These are phyloP conservation scores for Rambutsinella grinnellia DNA, from an alignment of 2,888 invertebrate species.

Conservation along the genomic window DNA sequence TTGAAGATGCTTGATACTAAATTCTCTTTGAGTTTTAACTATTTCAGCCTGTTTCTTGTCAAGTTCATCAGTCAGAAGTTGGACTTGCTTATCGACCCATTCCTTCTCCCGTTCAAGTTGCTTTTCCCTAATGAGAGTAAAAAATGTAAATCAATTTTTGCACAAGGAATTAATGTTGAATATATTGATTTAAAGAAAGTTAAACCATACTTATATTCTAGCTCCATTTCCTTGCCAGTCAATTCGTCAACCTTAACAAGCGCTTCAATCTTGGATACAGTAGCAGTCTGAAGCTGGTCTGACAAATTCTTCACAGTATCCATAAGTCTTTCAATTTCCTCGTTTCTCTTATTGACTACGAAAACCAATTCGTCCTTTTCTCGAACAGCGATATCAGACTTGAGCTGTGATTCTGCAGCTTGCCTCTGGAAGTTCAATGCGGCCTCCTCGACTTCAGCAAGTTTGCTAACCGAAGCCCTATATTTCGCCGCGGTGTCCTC, in stretches of 20 bases:
- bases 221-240: conserved; percentile 81
- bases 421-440: conserved; percentile 22
- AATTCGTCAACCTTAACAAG: conserved; percentile 84
- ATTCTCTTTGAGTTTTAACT: conserved; percentile 81
- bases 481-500: conserved; percentile 33
- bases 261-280: conserved; percentile 87
- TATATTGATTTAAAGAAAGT: background rate
- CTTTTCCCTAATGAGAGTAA: conserved; percentile 82
- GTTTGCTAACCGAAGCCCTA: conserved; percentile 16
- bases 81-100: conserved; percentile 83
- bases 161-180: background rate
- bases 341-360: conserved; percentile 79
- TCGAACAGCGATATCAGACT: conserved; percentile 72
- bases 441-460: conserved; percentile 32
- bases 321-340: conserved; percentile 81
- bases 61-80: conserved; percentile 83
- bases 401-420: conserved; percentile 33
- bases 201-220: conserved; percentile 77
- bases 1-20: conserved; percentile 75
- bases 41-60: conserved; percentile 83
- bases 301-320: conserved; percentile 78
- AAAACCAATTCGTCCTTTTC: conserved; percentile 82
- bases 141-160: no score
- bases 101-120: conserved; percentile 85
- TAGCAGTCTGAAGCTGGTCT: conserved; percentile 81